Percentiles rank a stretch among this genome's conserved stretches.
Evolutionary conservation across 2,888 invertebrate genomes (phyloP).

Genomic region (Parnassius mnemosyne): DNA sequence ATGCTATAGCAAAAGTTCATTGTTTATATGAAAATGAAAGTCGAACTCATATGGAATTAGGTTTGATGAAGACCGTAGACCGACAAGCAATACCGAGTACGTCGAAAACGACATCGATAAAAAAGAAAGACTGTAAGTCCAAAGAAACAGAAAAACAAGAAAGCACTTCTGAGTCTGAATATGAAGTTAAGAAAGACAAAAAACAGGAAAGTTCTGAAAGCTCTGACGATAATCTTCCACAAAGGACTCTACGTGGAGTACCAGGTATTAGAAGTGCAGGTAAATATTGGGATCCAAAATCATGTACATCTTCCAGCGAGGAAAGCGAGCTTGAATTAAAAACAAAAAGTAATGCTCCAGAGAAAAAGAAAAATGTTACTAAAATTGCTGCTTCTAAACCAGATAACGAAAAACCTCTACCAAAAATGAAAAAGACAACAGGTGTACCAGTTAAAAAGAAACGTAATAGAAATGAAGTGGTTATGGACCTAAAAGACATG

Average conservation of each 20-base stretch:
- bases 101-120: slow-evolving; percentile 66
- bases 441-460: slow-evolving; percentile 75
- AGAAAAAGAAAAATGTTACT: slow-evolving; percentile 65
- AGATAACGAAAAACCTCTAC: slow-evolving; percentile 74
- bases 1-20: slow-evolving; percentile 94
- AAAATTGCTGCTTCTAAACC: slow-evolving; percentile 63
- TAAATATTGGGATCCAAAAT: slow-evolving; percentile 92
- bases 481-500: slow-evolving; percentile 92
- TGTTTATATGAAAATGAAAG: slow-evolving; percentile 95
- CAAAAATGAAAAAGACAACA: slow-evolving; percentile 69
- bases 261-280: slow-evolving; percentile 88
- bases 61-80: slow-evolving; percentile 74
- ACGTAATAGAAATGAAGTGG: slow-evolving; percentile 81
- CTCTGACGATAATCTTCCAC: slow-evolving; percentile 78
- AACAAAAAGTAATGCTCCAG: slow-evolving; percentile 49
- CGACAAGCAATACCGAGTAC: slow-evolving; percentile 74
- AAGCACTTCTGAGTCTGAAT: slow-evolving; percentile 73
- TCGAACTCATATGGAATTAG: slow-evolving; percentile 84
- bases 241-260: slow-evolving; percentile 84
- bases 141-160: slow-evolving; percentile 69
- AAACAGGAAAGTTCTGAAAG: slow-evolving; percentile 70
- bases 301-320: slow-evolving; percentile 82
- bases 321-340: slow-evolving; percentile 74
- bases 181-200: slow-evolving; percentile 65
- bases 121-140: slow-evolving; percentile 69